phyloP scores from a whole-genome alignment of 2,888 invertebrate genomes.

The Rotaria sp. region DNA sequence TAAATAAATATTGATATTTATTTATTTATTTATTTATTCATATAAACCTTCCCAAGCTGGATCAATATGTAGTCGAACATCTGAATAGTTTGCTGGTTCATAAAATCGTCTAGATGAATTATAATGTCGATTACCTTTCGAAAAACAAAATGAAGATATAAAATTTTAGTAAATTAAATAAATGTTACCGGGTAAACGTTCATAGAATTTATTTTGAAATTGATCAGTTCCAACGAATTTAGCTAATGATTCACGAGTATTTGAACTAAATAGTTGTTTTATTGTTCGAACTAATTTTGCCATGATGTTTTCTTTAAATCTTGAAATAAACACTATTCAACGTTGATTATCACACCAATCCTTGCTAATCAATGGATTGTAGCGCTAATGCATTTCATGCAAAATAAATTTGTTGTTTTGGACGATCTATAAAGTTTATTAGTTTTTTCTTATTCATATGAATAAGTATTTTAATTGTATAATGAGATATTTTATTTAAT shows the following conservation, averaged over 20 bases:
- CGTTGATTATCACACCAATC: not conserved
- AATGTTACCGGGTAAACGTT: not conserved
- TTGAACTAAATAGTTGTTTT: not conserved
- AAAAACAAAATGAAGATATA: not conserved
- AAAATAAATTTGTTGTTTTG: not conserved
- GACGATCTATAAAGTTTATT: no score
- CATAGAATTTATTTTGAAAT: conserved; percentile 5
- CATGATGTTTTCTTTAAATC: not conserved
- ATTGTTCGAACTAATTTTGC: not conserved
- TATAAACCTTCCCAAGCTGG: conserved; percentile 12
- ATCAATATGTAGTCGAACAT: not conserved
- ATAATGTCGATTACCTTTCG: not conserved
- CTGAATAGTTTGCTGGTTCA: not conserved
- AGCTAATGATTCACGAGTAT: not conserved
- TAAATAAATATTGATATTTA: not conserved
- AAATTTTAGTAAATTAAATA: not conserved
- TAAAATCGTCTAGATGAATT: not conserved
- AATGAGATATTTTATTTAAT: not conserved
- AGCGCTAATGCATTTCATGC: not conserved
- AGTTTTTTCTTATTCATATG: no score
- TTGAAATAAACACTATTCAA: not conserved
- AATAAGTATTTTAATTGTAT: not conserved
- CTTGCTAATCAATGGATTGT: not conserved
- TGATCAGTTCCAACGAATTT: not conserved
- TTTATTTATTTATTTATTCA: not conserved